phyloP scores from a whole-genome alignment of 2,113 vertebrate genomes.

The Lanius ludovicianus region DNA sequence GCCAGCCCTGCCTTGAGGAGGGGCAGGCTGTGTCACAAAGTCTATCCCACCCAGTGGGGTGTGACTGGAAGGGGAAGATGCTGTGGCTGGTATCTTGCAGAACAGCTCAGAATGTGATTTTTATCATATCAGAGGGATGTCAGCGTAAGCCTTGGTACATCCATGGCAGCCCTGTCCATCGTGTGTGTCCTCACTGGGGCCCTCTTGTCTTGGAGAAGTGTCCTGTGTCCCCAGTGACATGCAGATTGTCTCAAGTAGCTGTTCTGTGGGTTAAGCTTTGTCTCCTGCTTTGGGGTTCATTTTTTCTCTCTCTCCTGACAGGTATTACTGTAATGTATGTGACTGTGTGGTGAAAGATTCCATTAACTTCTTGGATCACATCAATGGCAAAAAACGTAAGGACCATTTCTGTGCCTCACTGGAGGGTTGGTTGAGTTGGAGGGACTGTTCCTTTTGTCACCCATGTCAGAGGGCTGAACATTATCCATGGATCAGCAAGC shows the following conservation, averaged over 20 bases:
- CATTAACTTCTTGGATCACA: constrained; percentile 98
- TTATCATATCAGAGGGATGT: background rate
- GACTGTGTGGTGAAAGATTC: constrained; percentile 99
- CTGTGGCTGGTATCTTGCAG: background rate
- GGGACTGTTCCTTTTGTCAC: background rate
- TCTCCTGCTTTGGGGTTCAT: background rate
- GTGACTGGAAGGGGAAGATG: background rate
- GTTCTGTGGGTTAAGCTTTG: background rate
- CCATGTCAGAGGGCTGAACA: background rate
- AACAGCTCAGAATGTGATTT: background rate
- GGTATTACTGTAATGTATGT: constrained; percentile 98
- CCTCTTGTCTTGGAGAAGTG: background rate
- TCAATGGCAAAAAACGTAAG: constrained; percentile 99
- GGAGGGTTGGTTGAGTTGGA: background rate
- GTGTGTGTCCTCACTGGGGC: background rate
- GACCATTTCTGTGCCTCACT: background rate
- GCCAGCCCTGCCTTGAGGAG: background rate
- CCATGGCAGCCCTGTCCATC: background rate
- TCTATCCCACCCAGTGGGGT: background rate
- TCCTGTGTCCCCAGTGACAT: background rate
- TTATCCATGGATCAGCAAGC: fast-evolving
- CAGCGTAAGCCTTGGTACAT: fast-evolving
- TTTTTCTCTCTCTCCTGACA: constrained; percentile 50
- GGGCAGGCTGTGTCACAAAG: background rate
- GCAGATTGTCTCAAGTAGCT: background rate